Percentiles rank a stretch among this genome's conserved stretches.
Evolutionary conservation across 2,888 invertebrate species (phyloP).

Genomic region (Therioaphis trifolii): DNA sequence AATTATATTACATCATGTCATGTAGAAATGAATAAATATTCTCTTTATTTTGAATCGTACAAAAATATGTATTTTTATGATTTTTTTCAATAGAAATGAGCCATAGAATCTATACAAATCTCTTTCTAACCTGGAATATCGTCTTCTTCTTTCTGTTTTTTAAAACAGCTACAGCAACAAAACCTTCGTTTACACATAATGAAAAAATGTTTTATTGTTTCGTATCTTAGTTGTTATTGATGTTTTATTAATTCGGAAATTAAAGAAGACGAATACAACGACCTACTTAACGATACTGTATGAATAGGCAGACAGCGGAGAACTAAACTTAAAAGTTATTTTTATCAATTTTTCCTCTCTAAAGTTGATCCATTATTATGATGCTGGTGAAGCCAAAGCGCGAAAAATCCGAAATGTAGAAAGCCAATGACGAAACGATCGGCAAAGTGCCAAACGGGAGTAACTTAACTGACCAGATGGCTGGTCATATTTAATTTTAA

Average conservation of each 20-base stretch:
- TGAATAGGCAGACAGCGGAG: slow-evolving; percentile 49
- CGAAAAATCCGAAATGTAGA: slow-evolving; percentile 61
- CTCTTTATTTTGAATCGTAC: too few relatives aligned
- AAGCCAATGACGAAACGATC: slow-evolving; percentile 60
- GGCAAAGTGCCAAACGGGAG: slow-evolving; percentile 54
- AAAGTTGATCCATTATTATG: slow-evolving; percentile 62
- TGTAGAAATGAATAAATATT: too few relatives aligned
- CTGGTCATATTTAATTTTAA: slow-evolving; percentile 62
- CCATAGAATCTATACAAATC: too few relatives aligned
- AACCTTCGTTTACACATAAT: slow-evolving; percentile 58
- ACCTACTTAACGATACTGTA: slow-evolving; percentile 54
- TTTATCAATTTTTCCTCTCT: slow-evolving; percentile 61
- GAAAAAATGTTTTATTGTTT: slow-evolving; percentile 8
- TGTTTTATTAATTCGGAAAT: slow-evolving; percentile 37
- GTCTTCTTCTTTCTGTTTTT: slow-evolving; percentile 57
- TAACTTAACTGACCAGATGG: slow-evolving; percentile 61
- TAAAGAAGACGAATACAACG: slow-evolving; percentile 27
- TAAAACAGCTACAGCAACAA: slow-evolving; percentile 61
- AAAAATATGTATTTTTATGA: too few relatives aligned
- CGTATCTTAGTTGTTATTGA: slow-evolving; percentile 8
- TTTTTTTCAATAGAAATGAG: too few relatives aligned
- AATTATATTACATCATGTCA: too few relatives aligned
- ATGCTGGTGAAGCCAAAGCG: slow-evolving; percentile 59
- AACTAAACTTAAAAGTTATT: slow-evolving; percentile 62
- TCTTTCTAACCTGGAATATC: slow-evolving; percentile 57